Evolutionary conservation across 2,888 invertebrate species (phyloP).

Genomic region (Ochlodes sylvanus): DNA sequence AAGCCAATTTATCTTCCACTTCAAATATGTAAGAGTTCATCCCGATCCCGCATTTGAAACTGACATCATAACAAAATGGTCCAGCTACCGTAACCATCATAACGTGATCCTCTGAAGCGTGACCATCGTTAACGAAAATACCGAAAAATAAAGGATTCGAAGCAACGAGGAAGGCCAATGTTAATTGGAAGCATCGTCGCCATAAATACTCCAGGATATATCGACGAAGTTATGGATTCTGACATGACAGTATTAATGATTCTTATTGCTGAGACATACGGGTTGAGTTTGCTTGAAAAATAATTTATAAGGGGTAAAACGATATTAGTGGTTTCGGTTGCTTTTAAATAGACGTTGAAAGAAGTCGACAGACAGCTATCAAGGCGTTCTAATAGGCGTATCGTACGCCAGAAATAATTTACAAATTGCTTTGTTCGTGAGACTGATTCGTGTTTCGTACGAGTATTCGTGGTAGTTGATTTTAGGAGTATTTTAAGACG

Average conservation of each 20-base stretch:
- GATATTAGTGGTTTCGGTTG: slow-evolving; percentile 54
- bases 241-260: slow-evolving; percentile 31
- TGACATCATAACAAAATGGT: slow-evolving; percentile 68
- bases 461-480: slow-evolving; percentile 39
- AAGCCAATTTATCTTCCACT: slow-evolving; percentile 65
- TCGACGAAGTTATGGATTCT: slow-evolving; percentile 52
- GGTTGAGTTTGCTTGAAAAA: slow-evolving; percentile 48
- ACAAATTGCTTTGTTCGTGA: slow-evolving; percentile 70
- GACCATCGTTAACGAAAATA: slow-evolving; percentile 17
- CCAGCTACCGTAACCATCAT: slow-evolving; percentile 48
- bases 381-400: slow-evolving; percentile 82
- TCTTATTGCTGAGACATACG: slow-evolving; percentile 49
- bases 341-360: slow-evolving; percentile 84
- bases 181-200: slow-evolving; percentile 56
- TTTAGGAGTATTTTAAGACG: slow-evolving; percentile 38
- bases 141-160: slow-evolving; percentile 39
- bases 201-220: slow-evolving; percentile 70
- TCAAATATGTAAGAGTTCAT: slow-evolving; percentile 75
- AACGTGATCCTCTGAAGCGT: slow-evolving; percentile 47
- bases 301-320: slow-evolving; percentile 27
- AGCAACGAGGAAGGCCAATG: slow-evolving; percentile 51
- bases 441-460: slow-evolving; percentile 42
- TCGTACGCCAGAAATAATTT: slow-evolving; percentile 78
- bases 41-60: slow-evolving; percentile 60
- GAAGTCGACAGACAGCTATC: slow-evolving; percentile 81